Base-by-base conservation (phyloP, 1,140 invertebrate species). In the Meloidogyne exigua region DNA sequence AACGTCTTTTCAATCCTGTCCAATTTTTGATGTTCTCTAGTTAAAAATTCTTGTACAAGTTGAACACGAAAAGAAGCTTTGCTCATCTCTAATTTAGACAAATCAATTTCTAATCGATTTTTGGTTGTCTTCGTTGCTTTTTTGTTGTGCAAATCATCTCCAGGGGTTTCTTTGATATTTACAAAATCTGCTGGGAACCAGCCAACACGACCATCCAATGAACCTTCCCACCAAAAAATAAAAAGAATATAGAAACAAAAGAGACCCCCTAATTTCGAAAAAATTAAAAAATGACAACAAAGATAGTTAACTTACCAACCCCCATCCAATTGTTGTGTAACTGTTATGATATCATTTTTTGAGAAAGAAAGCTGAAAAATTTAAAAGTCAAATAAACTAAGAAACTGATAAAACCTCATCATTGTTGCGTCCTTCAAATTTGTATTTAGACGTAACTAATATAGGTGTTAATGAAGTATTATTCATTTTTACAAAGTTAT, bases 101-200 rank as follows among this genome's bases (percentile, higher is more conserved):
- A 28, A 74, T 68, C 68, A 26, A 25, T 64, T 13, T 11, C 15
- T 28, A 65, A 69, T 12, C 62, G 18, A 69, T 68, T 74, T 42
- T 68, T 65, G 23, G 36, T 21, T 44, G 68, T 39, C 64, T 76
- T 65, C 0, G 21, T 68, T 64, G 23, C 5, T n/a, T n/a, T 28
- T 23, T 36, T 57, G 44, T 9, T n/a, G 39, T n/a, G 23, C 65
- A 64, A 25, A 2, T 73, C 21, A 9, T 57, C 49, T 1, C 1
- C 42, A 13, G 26, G 23, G 18, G 0, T 77, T 39, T 83, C 81
- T 21, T 87, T 68, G 57, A 85, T 71, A 85, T 92, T 93, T 23
- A 96, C 94, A 91, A 96, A 98, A 89, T 97, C 96, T 81, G 93
- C 94, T 77, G 96, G 96, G 90, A 98, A 98, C 96, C 96, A 98